Conservation (phyloP, 2,888 invertebrate species). For the Adela reaumurella region DNA sequence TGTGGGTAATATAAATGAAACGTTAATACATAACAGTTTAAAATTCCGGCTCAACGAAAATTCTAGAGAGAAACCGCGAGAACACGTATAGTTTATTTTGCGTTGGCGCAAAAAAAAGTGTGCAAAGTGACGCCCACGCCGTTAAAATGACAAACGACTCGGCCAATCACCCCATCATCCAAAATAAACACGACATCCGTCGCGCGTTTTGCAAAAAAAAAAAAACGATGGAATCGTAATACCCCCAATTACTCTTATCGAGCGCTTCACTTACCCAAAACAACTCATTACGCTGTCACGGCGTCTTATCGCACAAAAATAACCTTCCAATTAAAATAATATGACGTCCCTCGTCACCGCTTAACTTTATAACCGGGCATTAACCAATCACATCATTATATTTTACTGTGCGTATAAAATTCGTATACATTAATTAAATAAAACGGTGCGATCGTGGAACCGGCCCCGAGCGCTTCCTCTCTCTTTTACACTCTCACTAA, state of each 20-base stretch:
- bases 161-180: not conserved
- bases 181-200: not conserved
- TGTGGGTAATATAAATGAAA: no score
- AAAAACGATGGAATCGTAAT: not conserved
- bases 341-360: not conserved
- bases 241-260: not conserved
- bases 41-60: no score
- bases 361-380: constrained; percentile 8
- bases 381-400: constrained; percentile 17
- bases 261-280: not conserved
- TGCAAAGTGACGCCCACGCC: no score
- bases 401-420: constrained; percentile 6
- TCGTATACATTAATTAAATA: constrained; percentile 10
- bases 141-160: not conserved
- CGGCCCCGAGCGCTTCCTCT: not conserved
- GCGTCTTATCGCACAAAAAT: not conserved
- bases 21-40: no score
- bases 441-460: not conserved
- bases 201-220: not conserved
- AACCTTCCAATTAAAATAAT: not conserved
- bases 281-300: not conserved
- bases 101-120: no score
- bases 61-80: no score
- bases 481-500: not conserved
- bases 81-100: no score